Conservation (phyloP, 2,113 vertebrate genomes). For the Albula glossodonta region DNA sequence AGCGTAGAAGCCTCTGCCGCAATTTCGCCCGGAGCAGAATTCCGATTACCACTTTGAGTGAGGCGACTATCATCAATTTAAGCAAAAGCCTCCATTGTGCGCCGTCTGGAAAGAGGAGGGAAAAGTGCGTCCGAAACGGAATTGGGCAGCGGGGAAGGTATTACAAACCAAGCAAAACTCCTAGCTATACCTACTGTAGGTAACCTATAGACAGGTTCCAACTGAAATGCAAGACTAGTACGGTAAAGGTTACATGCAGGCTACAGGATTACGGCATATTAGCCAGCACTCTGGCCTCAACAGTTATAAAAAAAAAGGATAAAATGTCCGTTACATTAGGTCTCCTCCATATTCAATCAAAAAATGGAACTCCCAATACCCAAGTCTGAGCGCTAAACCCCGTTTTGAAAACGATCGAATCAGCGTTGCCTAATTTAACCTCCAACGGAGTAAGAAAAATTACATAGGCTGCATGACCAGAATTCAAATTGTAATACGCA, state of each 20-base stretch:
- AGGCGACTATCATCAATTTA: neutral
- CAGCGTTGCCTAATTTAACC: too few relatives aligned
- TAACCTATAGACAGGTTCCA: neutral
- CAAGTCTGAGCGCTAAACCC: too few relatives aligned
- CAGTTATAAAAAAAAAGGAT: neutral
- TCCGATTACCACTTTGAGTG: neutral
- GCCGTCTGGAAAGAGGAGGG: neutral
- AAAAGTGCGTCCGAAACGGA: neutral
- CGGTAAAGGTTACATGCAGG: neutral
- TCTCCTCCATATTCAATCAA: too few relatives aligned
- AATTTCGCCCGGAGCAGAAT: constrained; percentile 17
- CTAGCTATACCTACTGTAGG: neutral
- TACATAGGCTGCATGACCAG: too few relatives aligned
- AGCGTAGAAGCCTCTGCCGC: neutral
- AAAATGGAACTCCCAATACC: too few relatives aligned
- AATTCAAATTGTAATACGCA: too few relatives aligned
- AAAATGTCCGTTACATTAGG: too few relatives aligned
- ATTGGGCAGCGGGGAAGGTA: neutral
- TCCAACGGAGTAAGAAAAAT: too few relatives aligned
- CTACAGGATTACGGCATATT: neutral
- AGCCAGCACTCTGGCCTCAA: neutral
- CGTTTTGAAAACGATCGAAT: too few relatives aligned
- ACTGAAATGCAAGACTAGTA: neutral
- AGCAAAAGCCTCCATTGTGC: neutral
- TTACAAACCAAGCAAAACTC: too few relatives aligned